Percentiles rank a stretch among this genome's conserved stretches.
These are phyloP conservation scores for Ochropleura plecta DNA, from an alignment of 2,888 invertebrate species.

Conservation along the genomic window DNA sequence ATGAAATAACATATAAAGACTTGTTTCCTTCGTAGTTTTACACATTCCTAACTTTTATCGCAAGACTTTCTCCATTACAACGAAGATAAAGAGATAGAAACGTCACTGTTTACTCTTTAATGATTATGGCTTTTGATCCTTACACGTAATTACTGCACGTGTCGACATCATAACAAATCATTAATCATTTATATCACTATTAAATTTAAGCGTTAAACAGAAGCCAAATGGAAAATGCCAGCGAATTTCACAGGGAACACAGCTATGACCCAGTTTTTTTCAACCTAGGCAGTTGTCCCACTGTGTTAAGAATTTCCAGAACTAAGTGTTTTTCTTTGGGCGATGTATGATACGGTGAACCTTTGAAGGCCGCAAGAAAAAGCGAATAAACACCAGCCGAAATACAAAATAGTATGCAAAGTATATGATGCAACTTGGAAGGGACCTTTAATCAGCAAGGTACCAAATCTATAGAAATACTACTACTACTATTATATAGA, in stretches of 20 bases:
- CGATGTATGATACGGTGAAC: background rate
- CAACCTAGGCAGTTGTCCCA: too few relatives aligned
- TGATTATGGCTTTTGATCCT: conserved; percentile 20
- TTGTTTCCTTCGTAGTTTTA: background rate
- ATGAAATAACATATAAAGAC: too few relatives aligned
- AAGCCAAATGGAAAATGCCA: conserved; percentile 9
- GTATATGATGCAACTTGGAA: background rate
- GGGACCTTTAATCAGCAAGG: background rate
- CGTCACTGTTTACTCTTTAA: conserved; percentile 14
- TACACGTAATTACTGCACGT: conserved; percentile 27
- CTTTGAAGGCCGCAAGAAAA: background rate
- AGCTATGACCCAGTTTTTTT: too few relatives aligned
- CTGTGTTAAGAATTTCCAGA: background rate
- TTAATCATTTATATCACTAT: conserved; percentile 1
- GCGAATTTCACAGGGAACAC: too few relatives aligned
- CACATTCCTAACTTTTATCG: background rate
- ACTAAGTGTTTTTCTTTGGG: background rate
- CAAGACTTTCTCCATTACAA: background rate
- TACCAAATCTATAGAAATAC: background rate
- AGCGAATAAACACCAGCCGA: background rate
- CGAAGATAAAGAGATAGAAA: background rate
- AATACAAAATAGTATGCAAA: background rate
- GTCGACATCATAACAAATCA: conserved; percentile 37
- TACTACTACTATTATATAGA: background rate
- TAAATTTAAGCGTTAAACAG: conserved; percentile 5